These are phyloP conservation scores for Apostichopus californicus DNA, from an alignment of 35 echinoderm and acorn worm species.

Conservation along the genomic window DNA sequence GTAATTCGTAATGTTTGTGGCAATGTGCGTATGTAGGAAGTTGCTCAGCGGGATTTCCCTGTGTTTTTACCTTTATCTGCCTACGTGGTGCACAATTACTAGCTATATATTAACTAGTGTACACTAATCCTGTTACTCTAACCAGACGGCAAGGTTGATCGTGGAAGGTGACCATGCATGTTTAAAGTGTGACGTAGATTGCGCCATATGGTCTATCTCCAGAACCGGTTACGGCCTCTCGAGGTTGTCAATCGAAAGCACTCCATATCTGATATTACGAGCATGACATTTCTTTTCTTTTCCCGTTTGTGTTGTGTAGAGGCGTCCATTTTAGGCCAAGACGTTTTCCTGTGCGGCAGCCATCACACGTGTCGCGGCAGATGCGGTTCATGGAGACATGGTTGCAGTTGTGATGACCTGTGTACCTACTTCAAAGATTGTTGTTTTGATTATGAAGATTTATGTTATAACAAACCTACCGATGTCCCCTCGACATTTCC, in stretches of 20 bases:
- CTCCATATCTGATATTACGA: not conserved
- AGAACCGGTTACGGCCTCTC: not conserved
- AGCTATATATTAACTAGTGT: too few relatives aligned
- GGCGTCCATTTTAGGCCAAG: not conserved
- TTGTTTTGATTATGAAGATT: not conserved
- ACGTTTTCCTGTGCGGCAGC: not conserved
- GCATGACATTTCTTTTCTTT: not conserved
- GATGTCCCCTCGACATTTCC: not conserved
- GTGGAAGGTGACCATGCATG: not conserved
- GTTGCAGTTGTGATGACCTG: not conserved
- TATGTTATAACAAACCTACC: not conserved
- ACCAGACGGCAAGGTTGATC: not conserved
- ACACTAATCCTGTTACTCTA: not conserved
- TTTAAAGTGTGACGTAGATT: not conserved
- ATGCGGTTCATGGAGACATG: not conserved
- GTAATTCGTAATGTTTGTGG: too few relatives aligned
- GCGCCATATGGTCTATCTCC: not conserved
- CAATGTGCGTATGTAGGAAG: too few relatives aligned
- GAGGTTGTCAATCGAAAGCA: not conserved
- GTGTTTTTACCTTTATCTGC: too few relatives aligned
- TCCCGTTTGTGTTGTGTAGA: not conserved
- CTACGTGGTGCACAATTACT: too few relatives aligned
- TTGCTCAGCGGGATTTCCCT: too few relatives aligned
- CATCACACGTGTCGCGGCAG: not conserved
- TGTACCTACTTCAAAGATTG: conserved; percentile 5